Evolutionary conservation across 2,113 vertebrate species (phyloP), one percentile per base, ranked within the genome.

Genomic region (Rhodinocichla rosea): DNA sequence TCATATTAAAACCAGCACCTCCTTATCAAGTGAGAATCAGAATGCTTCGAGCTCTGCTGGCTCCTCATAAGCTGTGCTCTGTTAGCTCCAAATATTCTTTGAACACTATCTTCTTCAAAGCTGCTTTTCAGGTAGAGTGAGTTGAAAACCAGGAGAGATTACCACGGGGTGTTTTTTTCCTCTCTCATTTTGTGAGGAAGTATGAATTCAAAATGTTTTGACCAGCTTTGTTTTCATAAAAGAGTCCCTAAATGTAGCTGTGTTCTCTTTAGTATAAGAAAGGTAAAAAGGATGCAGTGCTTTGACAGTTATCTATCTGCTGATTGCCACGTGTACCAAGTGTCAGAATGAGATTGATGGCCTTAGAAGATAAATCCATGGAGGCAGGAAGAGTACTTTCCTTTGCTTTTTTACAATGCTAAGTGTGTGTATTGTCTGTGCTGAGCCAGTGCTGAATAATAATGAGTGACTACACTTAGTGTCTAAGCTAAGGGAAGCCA

Each of bases 131-230:
- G 67, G n/a, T 42, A 62, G 32, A 69, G n/a, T 11, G 37, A 77
- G 76, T 80, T 77, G 68, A 86, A 90, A 80, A 77, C 42, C 20
- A 65, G 68, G 45, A 45, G 42, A 16, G 42, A 77, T 89, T 88
- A 88, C 27, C 19, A 7, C 7, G 5, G 35, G 67, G 33, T 78
- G 45, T 10, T 5, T 73, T 65, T 67, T 73, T 26, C 7, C 7
- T 45, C 39, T 64, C 40, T 92, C 49, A 9, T 90, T 92, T 86
- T 83, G 64, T 30, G 68, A 56, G 30, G 53, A 94, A 67, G 59
- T 81, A 91, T 50, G 76, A 71, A 71, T 89, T 95, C 55, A 74
- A 59, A 86, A 86, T 86, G 73, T 91, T 96, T 95, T 87, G 83
- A 83, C 76, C 37, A 18, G n/a, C 85, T 87, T 95, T 81, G 64